Conservation (phyloP, 2,888 invertebrate genomes). For the Myopa tessellatipennis region DNA sequence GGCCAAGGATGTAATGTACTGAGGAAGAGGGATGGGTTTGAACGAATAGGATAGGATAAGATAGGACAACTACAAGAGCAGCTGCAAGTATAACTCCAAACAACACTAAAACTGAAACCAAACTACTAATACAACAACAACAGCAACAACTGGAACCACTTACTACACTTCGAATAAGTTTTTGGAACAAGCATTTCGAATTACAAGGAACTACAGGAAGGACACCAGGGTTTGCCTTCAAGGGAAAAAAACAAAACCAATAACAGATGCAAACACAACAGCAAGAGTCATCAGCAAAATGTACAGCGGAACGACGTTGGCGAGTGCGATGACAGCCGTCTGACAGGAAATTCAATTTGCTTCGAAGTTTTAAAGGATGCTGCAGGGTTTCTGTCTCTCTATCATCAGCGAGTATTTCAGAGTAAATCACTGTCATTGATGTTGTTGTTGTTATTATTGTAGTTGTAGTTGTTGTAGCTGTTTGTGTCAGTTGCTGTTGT, state of each 20-base stretch:
- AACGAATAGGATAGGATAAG: too few species aligned
- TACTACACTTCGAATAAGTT: neutral
- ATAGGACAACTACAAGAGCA: too few species aligned
- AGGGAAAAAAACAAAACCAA: neutral
- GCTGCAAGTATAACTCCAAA: too few species aligned
- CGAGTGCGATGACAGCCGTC: neutral
- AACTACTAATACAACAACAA: too few species aligned
- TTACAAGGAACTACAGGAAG: too few species aligned
- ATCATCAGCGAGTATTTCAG: too few species aligned
- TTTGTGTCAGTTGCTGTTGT: neutral
- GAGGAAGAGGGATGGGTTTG: too few species aligned
- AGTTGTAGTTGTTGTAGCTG: neutral
- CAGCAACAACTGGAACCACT: neutral
- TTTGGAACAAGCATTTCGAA: neutral
- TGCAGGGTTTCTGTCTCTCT: too few species aligned
- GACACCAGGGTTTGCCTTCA: slow-evolving; percentile 12
- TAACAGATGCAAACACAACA: neutral
- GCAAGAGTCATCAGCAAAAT: neutral
- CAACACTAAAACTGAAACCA: too few species aligned
- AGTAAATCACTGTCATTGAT: neutral
- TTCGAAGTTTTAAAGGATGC: neutral
- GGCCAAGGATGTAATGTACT: too few species aligned
- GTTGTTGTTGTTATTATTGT: neutral
- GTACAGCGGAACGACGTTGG: neutral
- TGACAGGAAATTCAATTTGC: slow-evolving; percentile 24